A percentile compares a stretch with the other conserved stretches of the same genome.
Evolutionary conservation across 1,140 invertebrate species (phyloP).

Genomic region (Papilio xuthus): DNA sequence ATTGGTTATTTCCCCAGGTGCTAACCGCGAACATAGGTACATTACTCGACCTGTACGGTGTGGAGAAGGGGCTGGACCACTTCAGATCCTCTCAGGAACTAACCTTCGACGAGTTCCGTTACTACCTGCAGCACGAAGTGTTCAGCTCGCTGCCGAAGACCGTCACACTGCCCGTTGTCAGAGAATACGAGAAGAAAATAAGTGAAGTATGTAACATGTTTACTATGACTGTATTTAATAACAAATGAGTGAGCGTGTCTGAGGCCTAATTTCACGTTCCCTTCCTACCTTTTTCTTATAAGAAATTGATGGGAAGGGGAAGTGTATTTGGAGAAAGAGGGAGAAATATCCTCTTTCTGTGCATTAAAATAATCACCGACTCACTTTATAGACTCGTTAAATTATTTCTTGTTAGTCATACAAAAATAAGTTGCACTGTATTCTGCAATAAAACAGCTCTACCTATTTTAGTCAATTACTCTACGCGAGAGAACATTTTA

Average conservation of each 20-base stretch:
- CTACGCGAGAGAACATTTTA: neutral
- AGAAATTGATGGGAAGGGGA: too few species aligned
- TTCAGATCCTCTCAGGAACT: conserved; percentile 85
- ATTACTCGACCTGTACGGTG: conserved; percentile 86
- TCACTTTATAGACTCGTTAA: too few species aligned
- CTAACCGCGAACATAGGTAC: conserved; percentile 88
- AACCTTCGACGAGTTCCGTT: conserved; percentile 88
- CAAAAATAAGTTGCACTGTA: too few species aligned
- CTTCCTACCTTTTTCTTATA: too few species aligned
- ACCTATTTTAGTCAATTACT: too few species aligned
- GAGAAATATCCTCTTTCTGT: too few species aligned
- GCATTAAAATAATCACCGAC: too few species aligned
- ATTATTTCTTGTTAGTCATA: too few species aligned
- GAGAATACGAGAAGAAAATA: conserved; percentile 82
- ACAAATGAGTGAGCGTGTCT: neutral
- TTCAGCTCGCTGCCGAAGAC: conserved; percentile 84
- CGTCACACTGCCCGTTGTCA: conserved; percentile 79
- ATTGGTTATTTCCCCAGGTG: conserved; percentile 81
- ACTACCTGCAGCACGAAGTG: conserved; percentile 89
- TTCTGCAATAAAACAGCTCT: too few species aligned
- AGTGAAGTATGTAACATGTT: conserved; percentile 48
- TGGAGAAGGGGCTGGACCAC: conserved; percentile 90
- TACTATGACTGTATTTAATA: neutral
- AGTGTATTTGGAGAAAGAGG: too few species aligned
- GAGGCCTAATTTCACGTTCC: too few species aligned